phyloP scores from a whole-genome alignment of 1,140 invertebrate genomes.

The Sitophilus oryzae region DNA sequence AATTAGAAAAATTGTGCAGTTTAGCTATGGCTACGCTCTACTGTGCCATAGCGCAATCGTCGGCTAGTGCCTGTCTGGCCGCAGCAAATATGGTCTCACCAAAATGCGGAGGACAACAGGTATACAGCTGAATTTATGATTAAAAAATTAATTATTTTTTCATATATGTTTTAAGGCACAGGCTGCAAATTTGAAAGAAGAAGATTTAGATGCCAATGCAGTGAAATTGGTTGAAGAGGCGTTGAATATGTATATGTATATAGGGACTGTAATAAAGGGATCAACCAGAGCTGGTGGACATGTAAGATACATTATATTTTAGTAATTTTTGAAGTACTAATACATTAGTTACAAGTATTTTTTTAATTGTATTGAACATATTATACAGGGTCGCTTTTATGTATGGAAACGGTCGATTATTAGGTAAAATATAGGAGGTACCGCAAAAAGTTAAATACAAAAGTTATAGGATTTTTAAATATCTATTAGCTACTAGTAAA shows the following conservation, averaged over 20 bases:
- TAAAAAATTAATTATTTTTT: not conserved
- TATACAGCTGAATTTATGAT: not conserved
- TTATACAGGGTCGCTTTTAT: too few relatives aligned
- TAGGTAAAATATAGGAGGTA: too few relatives aligned
- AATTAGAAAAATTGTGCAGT: conserved; percentile 76
- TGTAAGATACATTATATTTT: conserved; percentile 51
- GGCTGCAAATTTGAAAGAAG: conserved; percentile 46
- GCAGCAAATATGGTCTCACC: conserved; percentile 58
- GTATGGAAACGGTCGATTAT: too few relatives aligned
- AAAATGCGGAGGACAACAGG: conserved; percentile 48
- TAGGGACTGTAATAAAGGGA: conserved; percentile 72
- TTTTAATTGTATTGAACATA: too few relatives aligned
- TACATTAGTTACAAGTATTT: too few relatives aligned
- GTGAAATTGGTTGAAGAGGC: conserved; percentile 66
- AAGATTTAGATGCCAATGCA: conserved; percentile 62
- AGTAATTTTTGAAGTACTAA: too few relatives aligned
- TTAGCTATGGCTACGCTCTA: conserved; percentile 73
- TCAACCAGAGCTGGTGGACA: conserved; percentile 83
- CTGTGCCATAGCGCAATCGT: conserved; percentile 66
- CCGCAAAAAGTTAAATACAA: too few relatives aligned
- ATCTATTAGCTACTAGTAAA: too few relatives aligned
- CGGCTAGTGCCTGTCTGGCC: conserved; percentile 59
- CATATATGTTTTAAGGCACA: conserved; percentile 19
- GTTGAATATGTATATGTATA: conserved; percentile 75
- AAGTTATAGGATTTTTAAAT: too few relatives aligned